A percentile compares a stretch with the other conserved stretches of the same genome.
Conservation (phyloP, 2,113 vertebrate genomes). For the Ceyx margarethae region DNA sequence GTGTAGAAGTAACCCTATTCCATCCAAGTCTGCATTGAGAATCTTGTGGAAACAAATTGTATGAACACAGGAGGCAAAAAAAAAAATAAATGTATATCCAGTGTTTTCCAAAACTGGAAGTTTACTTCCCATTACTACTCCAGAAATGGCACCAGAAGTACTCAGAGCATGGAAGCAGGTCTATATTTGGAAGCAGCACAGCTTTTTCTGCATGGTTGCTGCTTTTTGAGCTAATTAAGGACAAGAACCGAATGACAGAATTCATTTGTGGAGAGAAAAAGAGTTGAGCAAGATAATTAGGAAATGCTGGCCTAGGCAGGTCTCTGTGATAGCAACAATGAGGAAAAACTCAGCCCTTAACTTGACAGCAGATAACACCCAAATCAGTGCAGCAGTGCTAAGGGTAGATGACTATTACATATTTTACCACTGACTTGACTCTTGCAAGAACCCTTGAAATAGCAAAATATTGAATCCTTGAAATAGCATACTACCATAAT, state of each 20-base stretch:
- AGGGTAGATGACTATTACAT: background rate
- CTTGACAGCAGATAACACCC: background rate
- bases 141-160: background rate
- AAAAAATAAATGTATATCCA: background rate
- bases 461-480: background rate
- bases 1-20: background rate
- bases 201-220: background rate
- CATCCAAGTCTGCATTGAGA: background rate
- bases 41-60: background rate
- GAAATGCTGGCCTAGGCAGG: background rate
- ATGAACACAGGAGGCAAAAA: background rate
- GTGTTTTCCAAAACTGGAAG: background rate
- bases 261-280: background rate
- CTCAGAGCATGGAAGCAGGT: background rate
- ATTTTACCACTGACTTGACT: background rate
- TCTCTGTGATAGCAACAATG: background rate
- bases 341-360: background rate
- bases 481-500: background rate
- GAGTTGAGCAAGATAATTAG: background rate
- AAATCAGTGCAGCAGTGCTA: too few relatives aligned
- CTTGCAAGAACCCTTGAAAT: background rate
- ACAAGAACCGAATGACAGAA: background rate
- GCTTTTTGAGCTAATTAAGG: background rate
- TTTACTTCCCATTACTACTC: background rate
- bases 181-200: background rate